These are phyloP conservation scores for Rattus rattus DNA, from an alignment of 2,113 vertebrate species.

Conservation along the genomic window DNA sequence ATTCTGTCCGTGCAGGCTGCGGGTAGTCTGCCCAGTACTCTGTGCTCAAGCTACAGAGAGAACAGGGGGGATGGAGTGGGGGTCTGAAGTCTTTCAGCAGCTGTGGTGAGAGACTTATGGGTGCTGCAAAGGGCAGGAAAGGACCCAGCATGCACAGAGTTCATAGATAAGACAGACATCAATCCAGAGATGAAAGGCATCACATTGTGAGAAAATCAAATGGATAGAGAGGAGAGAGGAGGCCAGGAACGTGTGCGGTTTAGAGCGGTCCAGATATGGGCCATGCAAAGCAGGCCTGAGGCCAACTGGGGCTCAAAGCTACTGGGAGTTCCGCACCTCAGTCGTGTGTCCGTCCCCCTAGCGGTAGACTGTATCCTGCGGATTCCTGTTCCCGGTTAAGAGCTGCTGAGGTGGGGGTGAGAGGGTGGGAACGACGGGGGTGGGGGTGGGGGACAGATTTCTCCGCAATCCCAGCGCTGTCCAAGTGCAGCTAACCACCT, in stretches of 20 bases:
- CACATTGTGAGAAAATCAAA: background rate
- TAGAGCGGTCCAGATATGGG: background rate
- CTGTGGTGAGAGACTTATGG: background rate
- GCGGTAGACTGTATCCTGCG: background rate
- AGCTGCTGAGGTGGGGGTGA: background rate
- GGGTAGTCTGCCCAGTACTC: background rate
- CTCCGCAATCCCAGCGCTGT: no score
- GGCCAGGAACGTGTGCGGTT: background rate
- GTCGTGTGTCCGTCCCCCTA: rapidly evolving
- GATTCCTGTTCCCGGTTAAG: background rate
- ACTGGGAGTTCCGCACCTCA: background rate
- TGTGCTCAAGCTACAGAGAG: background rate
- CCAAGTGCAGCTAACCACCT: no score
- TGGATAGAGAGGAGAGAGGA: background rate
- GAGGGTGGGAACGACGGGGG: no score
- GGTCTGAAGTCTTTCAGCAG: background rate
- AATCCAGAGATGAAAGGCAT: background rate
- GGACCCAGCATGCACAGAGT: background rate
- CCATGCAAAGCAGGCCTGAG: background rate
- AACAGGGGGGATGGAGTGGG: background rate
- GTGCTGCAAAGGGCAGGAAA: background rate
- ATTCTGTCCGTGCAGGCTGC: background rate
- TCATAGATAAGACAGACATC: background rate
- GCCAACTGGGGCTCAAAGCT: background rate
- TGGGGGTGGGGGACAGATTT: background rate